Conservation (phyloP, 2,888 invertebrate species). For the Erynnis tages region DNA sequence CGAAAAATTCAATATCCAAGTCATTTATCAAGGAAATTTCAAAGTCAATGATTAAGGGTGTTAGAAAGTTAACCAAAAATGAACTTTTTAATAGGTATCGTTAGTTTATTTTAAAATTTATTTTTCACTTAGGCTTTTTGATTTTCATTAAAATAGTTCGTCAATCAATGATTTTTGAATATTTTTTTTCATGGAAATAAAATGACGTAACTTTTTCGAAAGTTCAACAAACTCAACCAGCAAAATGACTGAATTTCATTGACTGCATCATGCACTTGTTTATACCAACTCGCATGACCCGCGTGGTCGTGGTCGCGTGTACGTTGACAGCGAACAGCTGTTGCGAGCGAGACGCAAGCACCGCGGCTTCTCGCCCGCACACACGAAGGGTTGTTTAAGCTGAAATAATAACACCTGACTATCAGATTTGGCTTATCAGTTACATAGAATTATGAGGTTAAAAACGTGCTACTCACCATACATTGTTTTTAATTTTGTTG, state of each 20-base stretch:
- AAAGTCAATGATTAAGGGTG: too few species aligned
- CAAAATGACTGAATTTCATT: background rate
- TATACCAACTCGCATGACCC: conserved; percentile 2
- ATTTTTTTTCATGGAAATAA: too few species aligned
- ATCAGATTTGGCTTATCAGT: background rate
- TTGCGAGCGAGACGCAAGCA: background rate
- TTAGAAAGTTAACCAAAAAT: too few species aligned
- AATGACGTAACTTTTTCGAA: background rate
- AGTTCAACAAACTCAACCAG: background rate
- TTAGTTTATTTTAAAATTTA: too few species aligned
- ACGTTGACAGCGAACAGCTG: conserved; percentile 14
- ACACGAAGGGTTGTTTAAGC: conserved; percentile 2
- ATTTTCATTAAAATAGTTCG: too few species aligned
- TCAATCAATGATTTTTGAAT: too few species aligned
- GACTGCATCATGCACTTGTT: conserved; percentile 14
- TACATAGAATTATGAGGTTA: too few species aligned
- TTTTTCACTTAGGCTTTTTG: too few species aligned
- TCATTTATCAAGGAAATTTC: too few species aligned
- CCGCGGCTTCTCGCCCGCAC: background rate
- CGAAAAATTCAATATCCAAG: too few species aligned
- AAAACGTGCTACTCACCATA: too few species aligned
- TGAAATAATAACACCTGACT: background rate
- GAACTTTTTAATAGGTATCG: too few species aligned
- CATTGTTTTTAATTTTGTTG: background rate
- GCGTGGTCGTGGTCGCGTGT: background rate